These are phyloP conservation scores for Sylvilagus bachmani DNA, from an alignment of 2,113 vertebrate species.

Conservation along the genomic window DNA sequence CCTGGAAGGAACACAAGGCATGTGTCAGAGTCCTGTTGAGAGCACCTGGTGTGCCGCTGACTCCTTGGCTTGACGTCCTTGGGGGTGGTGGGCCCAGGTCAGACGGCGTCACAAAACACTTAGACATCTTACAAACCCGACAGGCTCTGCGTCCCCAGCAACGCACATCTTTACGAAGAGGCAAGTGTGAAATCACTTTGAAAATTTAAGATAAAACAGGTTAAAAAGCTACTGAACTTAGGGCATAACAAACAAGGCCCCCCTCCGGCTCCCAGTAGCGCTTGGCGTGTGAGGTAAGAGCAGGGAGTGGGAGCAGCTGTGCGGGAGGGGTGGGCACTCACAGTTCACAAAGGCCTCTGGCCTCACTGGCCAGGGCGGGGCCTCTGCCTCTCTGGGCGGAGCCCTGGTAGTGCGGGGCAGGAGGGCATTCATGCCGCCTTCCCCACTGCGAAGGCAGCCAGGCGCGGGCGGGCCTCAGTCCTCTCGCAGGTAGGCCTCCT, in stretches of 20 bases:
- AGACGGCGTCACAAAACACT: background rate
- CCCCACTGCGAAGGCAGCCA: background rate
- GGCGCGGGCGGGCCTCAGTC: slow-evolving; percentile 82
- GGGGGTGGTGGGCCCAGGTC: background rate
- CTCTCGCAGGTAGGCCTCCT: slow-evolving; percentile 90
- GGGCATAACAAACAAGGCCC: background rate
- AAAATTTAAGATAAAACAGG: slow-evolving; percentile 45
- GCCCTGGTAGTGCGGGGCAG: background rate
- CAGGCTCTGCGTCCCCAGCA: background rate
- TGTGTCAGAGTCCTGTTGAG: background rate
- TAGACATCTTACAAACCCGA: background rate
- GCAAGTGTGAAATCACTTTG: slow-evolving; percentile 34
- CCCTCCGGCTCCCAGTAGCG: background rate
- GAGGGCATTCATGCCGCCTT: background rate
- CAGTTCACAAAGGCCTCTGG: background rate
- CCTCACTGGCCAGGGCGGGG: background rate
- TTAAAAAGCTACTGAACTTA: slow-evolving; percentile 51
- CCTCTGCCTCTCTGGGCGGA: background rate
- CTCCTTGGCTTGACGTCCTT: background rate
- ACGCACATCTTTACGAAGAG: background rate
- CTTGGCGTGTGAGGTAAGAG: background rate
- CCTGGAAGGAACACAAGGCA: background rate
- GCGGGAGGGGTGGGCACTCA: background rate
- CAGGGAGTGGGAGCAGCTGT: background rate
- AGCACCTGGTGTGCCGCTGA: background rate